Conservation (phyloP, 2,797 vertebrate genomes). For the Ctenochaetus hawaiiensis region DNA sequence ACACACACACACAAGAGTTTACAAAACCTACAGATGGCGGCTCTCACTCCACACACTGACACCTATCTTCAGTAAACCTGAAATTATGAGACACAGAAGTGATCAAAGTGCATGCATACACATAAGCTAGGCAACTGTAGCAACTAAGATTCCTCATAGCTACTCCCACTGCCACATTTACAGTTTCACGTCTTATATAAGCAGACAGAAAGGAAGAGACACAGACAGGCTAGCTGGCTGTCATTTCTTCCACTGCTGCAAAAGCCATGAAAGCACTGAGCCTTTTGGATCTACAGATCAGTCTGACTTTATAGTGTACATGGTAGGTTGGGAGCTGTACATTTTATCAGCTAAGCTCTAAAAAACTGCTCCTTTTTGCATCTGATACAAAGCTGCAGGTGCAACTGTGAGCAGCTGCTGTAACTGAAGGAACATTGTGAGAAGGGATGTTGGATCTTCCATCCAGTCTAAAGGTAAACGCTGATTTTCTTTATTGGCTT, state of each 20-base stretch:
- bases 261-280: background rate
- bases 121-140: background rate
- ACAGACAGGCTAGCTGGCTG: background rate
- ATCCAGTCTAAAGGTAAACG: background rate
- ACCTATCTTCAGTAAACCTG: background rate
- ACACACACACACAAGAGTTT: background rate
- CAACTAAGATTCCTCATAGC: background rate
- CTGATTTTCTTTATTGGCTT: background rate
- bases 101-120: background rate
- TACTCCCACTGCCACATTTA: conserved; percentile 3
- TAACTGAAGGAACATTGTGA: background rate
- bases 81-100: background rate
- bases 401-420: background rate
- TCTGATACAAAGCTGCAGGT: conserved; percentile 1
- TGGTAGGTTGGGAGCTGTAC: background rate
- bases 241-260: background rate
- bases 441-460: background rate
- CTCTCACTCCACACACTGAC: background rate
- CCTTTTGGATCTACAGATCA: background rate
- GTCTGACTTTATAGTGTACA: background rate
- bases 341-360: background rate
- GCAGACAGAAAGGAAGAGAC: conserved; percentile 1
- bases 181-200: background rate
- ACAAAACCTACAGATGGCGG: background rate
- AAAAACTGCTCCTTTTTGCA: background rate